Evolutionary conservation across 2,797 vertebrate genomes (phyloP), one percentile per base, ranked within the genome.

Genomic region (Gadopsis marmoratus): DNA sequence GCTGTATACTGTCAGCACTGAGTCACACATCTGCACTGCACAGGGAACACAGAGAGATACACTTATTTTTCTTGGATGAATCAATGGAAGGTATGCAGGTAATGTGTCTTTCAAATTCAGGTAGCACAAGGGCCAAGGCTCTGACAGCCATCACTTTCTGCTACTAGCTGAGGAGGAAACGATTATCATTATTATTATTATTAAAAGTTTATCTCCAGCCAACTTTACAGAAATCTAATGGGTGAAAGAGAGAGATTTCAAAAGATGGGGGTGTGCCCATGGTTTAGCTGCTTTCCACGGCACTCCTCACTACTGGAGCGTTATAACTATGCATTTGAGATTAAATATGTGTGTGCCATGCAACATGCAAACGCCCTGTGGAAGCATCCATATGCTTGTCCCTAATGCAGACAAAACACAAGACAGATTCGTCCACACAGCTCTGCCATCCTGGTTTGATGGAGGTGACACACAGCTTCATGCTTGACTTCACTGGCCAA

Each of bases 401-500:
- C 1, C 47, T 23, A 37, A 68, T 60, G 11, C 53, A 19, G 23
- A 29, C 4, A 35, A 65, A 39, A 39, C 0, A 48, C 12, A 50
- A 51, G 60, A 59, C 3, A 12, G 50, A 68, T 23, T 41, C 26
- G 16, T 73, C 62, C 41, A 35, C 41, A 56, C 14, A 64, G 55
- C 13, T 64, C 45, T 26, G 33, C 35, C 48, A 11, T 31, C 41
- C 69, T 50, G 14, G 45, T 66, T 68, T 76, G 71, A 84, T 55
- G 64, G 74, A 71, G 63, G 84, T 56, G 81, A 81, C 58, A 67
- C 26, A 56, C 51, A 45, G 58, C 65, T 59, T 64, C 62, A 69
- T 41, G 76, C 84, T 87, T 61, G 73, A 79, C 81, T 81, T 79
- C 78, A 64, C 14, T 1, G 23, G 51, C 74, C 77, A 80, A 77